Evolutionary conservation across 2,888 invertebrate species (phyloP).

Genomic region (Zhengitettix transpicula): DNA sequence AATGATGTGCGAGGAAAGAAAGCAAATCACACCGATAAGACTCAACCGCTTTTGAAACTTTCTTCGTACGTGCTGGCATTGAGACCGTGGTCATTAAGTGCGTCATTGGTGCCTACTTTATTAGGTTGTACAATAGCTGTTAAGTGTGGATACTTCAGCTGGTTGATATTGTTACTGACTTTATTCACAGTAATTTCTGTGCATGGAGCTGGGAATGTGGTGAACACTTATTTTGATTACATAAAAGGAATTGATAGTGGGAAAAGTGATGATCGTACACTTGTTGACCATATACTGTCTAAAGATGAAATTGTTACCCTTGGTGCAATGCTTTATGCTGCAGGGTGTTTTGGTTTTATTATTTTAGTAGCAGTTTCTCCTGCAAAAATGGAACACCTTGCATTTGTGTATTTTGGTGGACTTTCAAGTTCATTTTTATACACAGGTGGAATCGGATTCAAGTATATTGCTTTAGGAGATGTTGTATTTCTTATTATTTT

Average conservation of each 20-base stretch:
- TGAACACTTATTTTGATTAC: slow-evolving; percentile 92
- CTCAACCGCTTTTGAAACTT: slow-evolving; percentile 59
- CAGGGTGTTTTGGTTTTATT: slow-evolving; percentile 73
- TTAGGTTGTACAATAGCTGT: slow-evolving; percentile 80
- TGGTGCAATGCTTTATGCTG: slow-evolving; percentile 73
- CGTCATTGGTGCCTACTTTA: slow-evolving; percentile 78
- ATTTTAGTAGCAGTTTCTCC: slow-evolving; percentile 62
- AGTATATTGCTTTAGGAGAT: slow-evolving; percentile 90
- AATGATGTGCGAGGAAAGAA: slow-evolving; percentile 4
- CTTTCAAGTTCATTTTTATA: slow-evolving; percentile 90
- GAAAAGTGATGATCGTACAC: slow-evolving; percentile 83
- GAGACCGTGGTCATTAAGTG: slow-evolving; percentile 87
- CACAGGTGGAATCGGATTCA: slow-evolving; percentile 88
- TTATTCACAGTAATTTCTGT: slow-evolving; percentile 77
- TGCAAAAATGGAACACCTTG: slow-evolving; percentile 87
- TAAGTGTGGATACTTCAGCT: slow-evolving; percentile 60
- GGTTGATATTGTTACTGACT: slow-evolving; percentile 62
- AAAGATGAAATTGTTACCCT: slow-evolving; percentile 73
- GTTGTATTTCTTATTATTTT: slow-evolving; percentile 81
- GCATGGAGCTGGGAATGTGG: slow-evolving; percentile 91
- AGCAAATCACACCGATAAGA: neutral
- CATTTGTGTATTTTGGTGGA: slow-evolving; percentile 88
- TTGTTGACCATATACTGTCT: slow-evolving; percentile 81
- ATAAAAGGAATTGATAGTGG: slow-evolving; percentile 85
- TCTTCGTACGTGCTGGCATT: slow-evolving; percentile 77